Evolutionary conservation across 2,113 vertebrate genomes (phyloP).

Genomic region (Mus musculus): DNA sequence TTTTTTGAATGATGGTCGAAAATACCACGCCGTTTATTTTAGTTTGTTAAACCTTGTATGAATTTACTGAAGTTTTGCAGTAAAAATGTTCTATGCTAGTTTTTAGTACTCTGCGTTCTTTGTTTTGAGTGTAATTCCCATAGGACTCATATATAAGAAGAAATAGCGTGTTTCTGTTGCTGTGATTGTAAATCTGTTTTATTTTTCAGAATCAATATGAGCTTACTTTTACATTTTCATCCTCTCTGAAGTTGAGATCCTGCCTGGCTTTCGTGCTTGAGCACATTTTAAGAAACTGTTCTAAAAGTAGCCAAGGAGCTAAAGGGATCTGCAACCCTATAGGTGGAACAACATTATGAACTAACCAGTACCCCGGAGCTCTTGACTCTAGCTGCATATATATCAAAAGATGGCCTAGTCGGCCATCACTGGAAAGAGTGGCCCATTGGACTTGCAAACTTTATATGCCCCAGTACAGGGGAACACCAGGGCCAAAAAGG

Average conservation of each 20-base stretch:
- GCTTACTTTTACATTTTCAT: neutral
- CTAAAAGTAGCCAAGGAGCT: too few relatives aligned
- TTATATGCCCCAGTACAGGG: too few relatives aligned
- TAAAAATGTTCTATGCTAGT: neutral
- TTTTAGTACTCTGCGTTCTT: slow-evolving; percentile 23
- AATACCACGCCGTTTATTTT: neutral
- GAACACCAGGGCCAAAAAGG: too few relatives aligned
- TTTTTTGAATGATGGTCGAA: slow-evolving; percentile 25
- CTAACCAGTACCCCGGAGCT: too few relatives aligned
- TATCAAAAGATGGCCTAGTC: too few relatives aligned
- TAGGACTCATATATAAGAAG: neutral
- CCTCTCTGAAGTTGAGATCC: neutral
- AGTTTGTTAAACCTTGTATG: slow-evolving; percentile 38
- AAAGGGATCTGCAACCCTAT: too few relatives aligned
- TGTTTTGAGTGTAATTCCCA: slow-evolving; percentile 1
- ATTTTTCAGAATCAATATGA: neutral
- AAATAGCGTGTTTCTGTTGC: slow-evolving; percentile 31
- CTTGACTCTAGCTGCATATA: too few relatives aligned
- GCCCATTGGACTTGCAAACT: too few relatives aligned
- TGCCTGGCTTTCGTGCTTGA: slow-evolving; percentile 26
- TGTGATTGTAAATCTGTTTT: slow-evolving; percentile 1
- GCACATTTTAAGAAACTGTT: neutral
- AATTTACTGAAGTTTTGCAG: slow-evolving; percentile 42
- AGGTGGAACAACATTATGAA: too few relatives aligned
- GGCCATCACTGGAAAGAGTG: too few relatives aligned